These are phyloP conservation scores for Etheostoma cragini DNA, from an alignment of 2,113 vertebrate species.

Conservation along the genomic window DNA sequence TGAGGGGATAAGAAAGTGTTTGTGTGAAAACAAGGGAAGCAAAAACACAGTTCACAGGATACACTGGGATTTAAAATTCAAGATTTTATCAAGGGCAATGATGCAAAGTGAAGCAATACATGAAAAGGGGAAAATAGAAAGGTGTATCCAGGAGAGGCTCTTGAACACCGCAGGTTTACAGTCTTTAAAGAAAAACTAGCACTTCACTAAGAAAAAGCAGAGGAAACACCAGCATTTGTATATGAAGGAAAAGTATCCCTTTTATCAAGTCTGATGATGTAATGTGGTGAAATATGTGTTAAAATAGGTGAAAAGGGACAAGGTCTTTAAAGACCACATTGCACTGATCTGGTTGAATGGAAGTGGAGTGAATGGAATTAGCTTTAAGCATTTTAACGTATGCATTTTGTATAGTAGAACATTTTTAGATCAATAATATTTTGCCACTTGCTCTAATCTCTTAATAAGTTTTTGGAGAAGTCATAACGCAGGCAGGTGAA, in stretches of 20 bases:
- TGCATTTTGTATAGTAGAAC: neutral
- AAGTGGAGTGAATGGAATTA: neutral
- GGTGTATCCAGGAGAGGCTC: slow-evolving; percentile 24
- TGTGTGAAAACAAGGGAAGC: neutral
- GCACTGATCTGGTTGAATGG: neutral
- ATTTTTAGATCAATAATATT: neutral
- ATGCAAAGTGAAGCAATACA: slow-evolving; percentile 65
- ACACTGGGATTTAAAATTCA: slow-evolving; percentile 15
- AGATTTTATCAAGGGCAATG: slow-evolving; percentile 58
- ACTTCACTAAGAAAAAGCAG: neutral
- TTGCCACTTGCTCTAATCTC: too few species aligned
- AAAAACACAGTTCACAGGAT: slow-evolving; percentile 3
- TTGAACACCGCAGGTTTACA: neutral
- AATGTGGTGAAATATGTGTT: slow-evolving; percentile 44
- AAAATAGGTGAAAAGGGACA: neutral
- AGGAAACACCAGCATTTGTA: neutral
- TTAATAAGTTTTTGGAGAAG: neutral
- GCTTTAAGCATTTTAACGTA: neutral
- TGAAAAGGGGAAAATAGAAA: slow-evolving; percentile 18
- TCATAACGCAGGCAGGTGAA: slow-evolving; percentile 4
- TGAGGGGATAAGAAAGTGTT: neutral
- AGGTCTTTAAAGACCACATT: neutral
- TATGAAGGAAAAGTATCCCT: neutral
- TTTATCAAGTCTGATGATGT: slow-evolving; percentile 38
- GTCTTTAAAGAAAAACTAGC: slow-evolving; percentile 1